Percentiles rank a stretch among this genome's conserved stretches.
Conservation (phyloP, 2,888 invertebrate species). For the Athrips mouffetella region DNA sequence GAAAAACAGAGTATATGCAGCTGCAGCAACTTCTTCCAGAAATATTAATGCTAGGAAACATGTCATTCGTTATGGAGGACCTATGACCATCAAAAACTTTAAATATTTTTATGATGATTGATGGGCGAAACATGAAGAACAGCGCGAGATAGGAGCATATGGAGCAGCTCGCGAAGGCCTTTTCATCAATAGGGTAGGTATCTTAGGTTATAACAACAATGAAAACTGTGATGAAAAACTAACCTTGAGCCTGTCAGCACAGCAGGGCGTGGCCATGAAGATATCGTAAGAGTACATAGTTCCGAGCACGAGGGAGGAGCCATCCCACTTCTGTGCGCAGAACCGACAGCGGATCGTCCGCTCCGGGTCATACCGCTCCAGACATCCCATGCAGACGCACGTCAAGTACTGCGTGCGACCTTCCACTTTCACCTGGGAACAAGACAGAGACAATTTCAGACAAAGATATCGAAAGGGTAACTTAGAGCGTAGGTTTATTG, state of each 20-base stretch:
- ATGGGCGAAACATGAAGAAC: no score
- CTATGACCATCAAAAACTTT: no score
- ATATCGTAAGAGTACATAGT: constrained; percentile 99
- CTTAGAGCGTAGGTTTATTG: not conserved
- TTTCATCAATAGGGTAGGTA: no score
- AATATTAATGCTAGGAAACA: no score
- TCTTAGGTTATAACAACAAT: no score
- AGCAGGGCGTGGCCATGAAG: constrained; percentile 98
- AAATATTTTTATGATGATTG: no score
- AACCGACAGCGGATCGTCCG: constrained; percentile 89
- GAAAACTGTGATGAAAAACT: constrained; percentile 33
- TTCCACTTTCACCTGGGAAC: constrained; percentile 90
- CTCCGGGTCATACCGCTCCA: constrained; percentile 89
- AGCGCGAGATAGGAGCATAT: no score
- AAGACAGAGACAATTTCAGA: constrained; percentile 9
- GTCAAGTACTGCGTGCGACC: constrained; percentile 93
- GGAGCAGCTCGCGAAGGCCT: no score
- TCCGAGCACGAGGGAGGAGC: constrained; percentile 94
- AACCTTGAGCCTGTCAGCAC: constrained; percentile 94
- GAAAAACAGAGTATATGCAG: no score
- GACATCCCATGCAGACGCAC: constrained; percentile 95
- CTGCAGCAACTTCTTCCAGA: no score
- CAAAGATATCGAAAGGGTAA: not conserved
- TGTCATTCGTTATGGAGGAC: no score
- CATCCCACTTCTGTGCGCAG: constrained; percentile 94